Evolutionary conservation across 2,888 invertebrate genomes (phyloP), one percentile per base, ranked within the genome.

Genomic region (Lasioglossum morio): DNA sequence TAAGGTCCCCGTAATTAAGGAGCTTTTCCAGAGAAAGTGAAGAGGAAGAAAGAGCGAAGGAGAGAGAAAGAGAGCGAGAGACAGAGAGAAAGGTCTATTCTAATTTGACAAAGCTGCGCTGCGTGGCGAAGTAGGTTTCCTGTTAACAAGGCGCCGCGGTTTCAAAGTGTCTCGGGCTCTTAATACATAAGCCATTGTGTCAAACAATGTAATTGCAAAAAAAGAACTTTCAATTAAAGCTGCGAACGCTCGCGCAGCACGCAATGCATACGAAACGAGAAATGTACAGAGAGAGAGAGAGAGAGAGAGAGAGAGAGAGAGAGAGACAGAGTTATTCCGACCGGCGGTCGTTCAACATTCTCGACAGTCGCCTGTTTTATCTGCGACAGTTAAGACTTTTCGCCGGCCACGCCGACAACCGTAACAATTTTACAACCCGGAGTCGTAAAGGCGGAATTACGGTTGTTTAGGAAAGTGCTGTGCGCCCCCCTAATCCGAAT

Each of bases 341-440:
- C 60, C 60, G 60, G 60, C n/a, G 60, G 60, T 60, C 60, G 60
- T 60, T 60, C n/a, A 60, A 27, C 60, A 60, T 60, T 27, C 27
- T 27, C 14, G 12, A 7, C 63, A 30, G 66, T 34, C 34, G 19
- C 66, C 8, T 53, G 30, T 66, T 66, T 66, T 34, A 66, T 66
- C 66, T 34, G 34, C 34, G 66, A 34, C 66, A 23, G 30, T 66
- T 66, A 34, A 66, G 66, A 66, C 30, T 66, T 66, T 34, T 34
- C 66, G 19, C 16, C 66, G 66, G 19, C 30, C 19, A 30, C 34
- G 66, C 8, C 66, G 30, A 34, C 66, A 66, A 30, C 66, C 66
- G 66, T 66, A 66, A 66, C 66, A 34, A 66, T 66, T 34, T 66
- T 66, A 66, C 34, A 66, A 4, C 19, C 19, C 19, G 19, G 34